Percentiles rank a stretch among this genome's conserved stretches.
phyloP scores from a whole-genome alignment of 2,888 invertebrate species.

The Escarpia spicata region DNA sequence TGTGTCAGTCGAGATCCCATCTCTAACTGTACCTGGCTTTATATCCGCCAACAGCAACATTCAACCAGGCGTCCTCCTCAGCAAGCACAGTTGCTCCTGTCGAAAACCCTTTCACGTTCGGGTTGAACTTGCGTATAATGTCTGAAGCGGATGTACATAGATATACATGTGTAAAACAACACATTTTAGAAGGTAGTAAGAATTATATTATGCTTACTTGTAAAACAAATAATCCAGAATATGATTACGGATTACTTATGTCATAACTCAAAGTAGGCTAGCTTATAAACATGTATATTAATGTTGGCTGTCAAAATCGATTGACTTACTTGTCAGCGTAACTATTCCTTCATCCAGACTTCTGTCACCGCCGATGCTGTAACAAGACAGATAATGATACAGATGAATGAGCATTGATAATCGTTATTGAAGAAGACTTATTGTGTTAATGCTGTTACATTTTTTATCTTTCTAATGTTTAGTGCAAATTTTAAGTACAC shows the following conservation, averaged over 20 bases:
- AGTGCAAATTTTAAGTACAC: not conserved
- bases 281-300: not conserved
- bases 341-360: conserved; percentile 24
- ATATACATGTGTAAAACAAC: not conserved
- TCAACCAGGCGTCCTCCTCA: conserved; percentile 26
- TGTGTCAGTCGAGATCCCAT: not conserved
- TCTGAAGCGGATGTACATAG: conserved; percentile 29
- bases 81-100: conserved; percentile 17
- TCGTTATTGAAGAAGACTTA: not conserved
- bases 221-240: too few species aligned
- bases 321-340: conserved; percentile 31
- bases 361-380: conserved; percentile 32
- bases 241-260: too few species aligned
- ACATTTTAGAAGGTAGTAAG: not conserved
- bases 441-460: not conserved
- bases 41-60: conserved; percentile 25
- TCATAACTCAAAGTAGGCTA: too few species aligned
- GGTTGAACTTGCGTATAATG: conserved; percentile 39
- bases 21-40: not conserved
- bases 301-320: not conserved
- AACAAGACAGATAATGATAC: not conserved
- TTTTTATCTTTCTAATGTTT: not conserved
- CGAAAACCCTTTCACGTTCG: conserved; percentile 41
- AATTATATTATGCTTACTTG: not conserved
- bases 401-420: not conserved